A percentile compares a stretch with the other conserved stretches of the same genome.
Evolutionary conservation across 2,888 invertebrate species (phyloP).

Genomic region (Amiota communis): DNA sequence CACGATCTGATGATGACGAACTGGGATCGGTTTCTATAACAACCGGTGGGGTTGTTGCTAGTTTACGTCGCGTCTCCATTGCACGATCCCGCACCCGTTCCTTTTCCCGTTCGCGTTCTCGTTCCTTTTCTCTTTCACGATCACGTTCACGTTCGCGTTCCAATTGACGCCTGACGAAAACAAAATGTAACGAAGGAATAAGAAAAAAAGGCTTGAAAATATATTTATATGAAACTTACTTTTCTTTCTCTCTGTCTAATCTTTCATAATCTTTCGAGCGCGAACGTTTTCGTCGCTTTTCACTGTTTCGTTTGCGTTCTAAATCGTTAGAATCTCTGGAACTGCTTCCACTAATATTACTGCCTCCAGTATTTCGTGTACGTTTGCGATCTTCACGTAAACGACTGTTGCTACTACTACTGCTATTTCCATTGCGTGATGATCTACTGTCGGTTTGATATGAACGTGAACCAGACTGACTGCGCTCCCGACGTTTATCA

Average conservation of each 20-base stretch:
- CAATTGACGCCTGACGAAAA: slow-evolving; percentile 48
- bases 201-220: not conserved
- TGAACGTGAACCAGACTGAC: slow-evolving; percentile 34
- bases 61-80: slow-evolving; percentile 46
- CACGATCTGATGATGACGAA: slow-evolving; percentile 62
- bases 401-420: slow-evolving; percentile 45
- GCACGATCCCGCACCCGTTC: slow-evolving; percentile 55
- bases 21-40: slow-evolving; percentile 58
- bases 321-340: slow-evolving; percentile 53
- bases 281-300: slow-evolving; percentile 67
- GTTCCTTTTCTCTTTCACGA: slow-evolving; percentile 76
- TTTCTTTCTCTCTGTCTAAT: slow-evolving; percentile 50
- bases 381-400: slow-evolving; percentile 64
- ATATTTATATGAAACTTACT: slow-evolving; percentile 50
- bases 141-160: slow-evolving; percentile 69
- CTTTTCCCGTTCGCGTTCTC: slow-evolving; percentile 72
- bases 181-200: not conserved
- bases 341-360: slow-evolving; percentile 29
- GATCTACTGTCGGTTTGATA: slow-evolving; percentile 54
- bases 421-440: slow-evolving; percentile 60
- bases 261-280: slow-evolving; percentile 65
- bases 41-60: slow-evolving; percentile 46
- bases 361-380: slow-evolving; percentile 9
- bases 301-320: slow-evolving; percentile 60
- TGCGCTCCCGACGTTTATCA: slow-evolving; percentile 58